phyloP scores from a whole-genome alignment of 2,797 vertebrate genomes.

The Cossypha polioptera region DNA sequence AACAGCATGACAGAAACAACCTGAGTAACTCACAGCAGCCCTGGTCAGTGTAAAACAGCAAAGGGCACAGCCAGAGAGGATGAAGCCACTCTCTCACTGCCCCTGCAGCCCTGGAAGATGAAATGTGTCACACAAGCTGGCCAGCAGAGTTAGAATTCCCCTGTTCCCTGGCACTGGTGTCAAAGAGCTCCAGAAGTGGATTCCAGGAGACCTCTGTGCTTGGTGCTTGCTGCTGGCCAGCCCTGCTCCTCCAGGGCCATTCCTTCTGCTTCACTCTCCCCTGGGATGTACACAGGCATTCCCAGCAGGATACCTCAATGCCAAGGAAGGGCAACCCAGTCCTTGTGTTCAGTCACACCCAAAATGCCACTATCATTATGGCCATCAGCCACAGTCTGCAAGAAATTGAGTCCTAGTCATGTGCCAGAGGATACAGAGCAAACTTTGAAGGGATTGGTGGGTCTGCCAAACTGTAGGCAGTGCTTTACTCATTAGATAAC shows the following conservation, averaged over 20 bases:
- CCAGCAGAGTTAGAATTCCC: background rate
- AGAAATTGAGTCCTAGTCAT: background rate
- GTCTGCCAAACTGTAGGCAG: background rate
- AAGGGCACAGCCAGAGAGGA: background rate
- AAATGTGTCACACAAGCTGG: accelerated
- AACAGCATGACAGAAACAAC: background rate
- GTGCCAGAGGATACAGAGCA: background rate
- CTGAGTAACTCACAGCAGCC: background rate
- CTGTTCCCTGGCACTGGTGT: background rate
- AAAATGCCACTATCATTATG: background rate
- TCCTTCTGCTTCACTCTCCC: background rate
- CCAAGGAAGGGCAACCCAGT: background rate
- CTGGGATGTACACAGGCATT: accelerated
- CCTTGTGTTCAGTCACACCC: background rate
- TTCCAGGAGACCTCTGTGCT: background rate
- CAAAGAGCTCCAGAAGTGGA: background rate
- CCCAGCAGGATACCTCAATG: background rate
- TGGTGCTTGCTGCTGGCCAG: background rate
- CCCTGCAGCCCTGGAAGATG: background rate
- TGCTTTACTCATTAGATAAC: background rate
- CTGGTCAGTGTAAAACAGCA: background rate
- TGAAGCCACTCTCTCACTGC: background rate
- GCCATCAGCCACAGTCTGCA: background rate
- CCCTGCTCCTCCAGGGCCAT: background rate
- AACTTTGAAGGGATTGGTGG: background rate